A percentile compares a stretch with the other conserved stretches of the same genome.
phyloP scores from a whole-genome alignment of 2,888 invertebrate species.

The Chrysopilus asiliformis region DNA sequence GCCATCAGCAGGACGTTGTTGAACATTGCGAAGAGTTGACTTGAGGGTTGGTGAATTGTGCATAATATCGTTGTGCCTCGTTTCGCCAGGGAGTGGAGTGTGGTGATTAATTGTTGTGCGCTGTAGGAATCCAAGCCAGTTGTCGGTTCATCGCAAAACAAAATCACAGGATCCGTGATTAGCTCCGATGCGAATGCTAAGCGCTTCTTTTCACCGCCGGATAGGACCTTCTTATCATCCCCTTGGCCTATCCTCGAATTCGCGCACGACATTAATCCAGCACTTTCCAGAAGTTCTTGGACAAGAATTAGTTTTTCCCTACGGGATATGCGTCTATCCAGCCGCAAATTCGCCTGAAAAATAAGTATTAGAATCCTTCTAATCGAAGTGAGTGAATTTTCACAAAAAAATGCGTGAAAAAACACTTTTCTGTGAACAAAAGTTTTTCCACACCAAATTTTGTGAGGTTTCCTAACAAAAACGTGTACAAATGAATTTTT shows the following conservation, averaged over 20 bases:
- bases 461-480: no score
- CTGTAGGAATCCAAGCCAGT: conserved; percentile 87
- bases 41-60: conserved; percentile 91
- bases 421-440: no score
- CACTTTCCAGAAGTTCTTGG: conserved; percentile 52
- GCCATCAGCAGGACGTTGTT: conserved; percentile 67
- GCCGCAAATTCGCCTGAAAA: conserved; percentile 58
- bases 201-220: conserved; percentile 88
- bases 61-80: conserved; percentile 78
- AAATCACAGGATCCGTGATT: conserved; percentile 75
- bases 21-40: conserved; percentile 73
- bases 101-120: conserved; percentile 67
- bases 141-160: conserved; percentile 95
- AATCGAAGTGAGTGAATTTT: no score
- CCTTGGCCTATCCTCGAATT: conserved; percentile 66
- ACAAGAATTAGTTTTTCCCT: conserved; percentile 52
- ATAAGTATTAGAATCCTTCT: no score
- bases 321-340: conserved; percentile 53
- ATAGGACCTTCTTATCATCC: conserved; percentile 65
- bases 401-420: no score
- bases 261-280: conserved; percentile 56
- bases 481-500: no score
- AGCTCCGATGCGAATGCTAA: conserved; percentile 84
- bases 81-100: conserved; percentile 54
- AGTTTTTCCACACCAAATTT: no score